A percentile compares a stretch with the other conserved stretches of the same genome.
These are phyloP conservation scores for Nannospalax galili DNA, from an alignment of 2,113 vertebrate genomes.

Conservation along the genomic window DNA sequence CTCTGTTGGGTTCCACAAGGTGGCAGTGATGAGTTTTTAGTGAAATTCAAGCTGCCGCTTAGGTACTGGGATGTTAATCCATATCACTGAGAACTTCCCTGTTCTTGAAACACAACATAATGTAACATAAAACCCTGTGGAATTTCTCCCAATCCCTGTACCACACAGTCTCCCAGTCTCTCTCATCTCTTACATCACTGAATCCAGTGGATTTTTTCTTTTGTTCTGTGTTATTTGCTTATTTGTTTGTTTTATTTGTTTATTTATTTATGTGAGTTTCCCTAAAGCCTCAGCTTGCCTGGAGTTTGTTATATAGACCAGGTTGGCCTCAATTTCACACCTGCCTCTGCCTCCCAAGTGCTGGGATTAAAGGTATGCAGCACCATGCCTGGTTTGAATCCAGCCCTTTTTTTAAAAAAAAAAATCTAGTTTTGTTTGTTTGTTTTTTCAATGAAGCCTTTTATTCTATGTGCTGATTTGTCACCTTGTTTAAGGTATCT, in stretches of 20 bases:
- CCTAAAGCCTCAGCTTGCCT: no score
- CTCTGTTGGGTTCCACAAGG: constrained; percentile 1
- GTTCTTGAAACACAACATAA: not conserved
- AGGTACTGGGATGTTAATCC: not conserved
- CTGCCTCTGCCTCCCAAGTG: no score
- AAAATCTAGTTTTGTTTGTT: no score
- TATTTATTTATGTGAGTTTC: no score
- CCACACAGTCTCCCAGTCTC: not conserved
- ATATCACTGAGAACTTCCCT: not conserved
- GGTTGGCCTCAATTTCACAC: no score
- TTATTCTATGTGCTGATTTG: not conserved
- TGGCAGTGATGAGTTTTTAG: constrained; percentile 9
- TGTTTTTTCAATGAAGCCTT: not conserved
- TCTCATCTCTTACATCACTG: not conserved
- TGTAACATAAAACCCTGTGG: not conserved
- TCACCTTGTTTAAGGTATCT: not conserved
- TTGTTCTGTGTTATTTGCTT: no score
- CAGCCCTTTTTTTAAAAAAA: no score
- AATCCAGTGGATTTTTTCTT: not conserved
- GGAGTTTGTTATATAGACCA: no score
- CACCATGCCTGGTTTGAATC: no score
- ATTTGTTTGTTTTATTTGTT: no score
- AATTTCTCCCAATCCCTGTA: not conserved
- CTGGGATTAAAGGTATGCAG: no score
- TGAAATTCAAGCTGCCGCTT: not conserved